These are phyloP conservation scores for Sialis lutaria DNA, from an alignment of 2,888 invertebrate genomes.

Conservation along the genomic window DNA sequence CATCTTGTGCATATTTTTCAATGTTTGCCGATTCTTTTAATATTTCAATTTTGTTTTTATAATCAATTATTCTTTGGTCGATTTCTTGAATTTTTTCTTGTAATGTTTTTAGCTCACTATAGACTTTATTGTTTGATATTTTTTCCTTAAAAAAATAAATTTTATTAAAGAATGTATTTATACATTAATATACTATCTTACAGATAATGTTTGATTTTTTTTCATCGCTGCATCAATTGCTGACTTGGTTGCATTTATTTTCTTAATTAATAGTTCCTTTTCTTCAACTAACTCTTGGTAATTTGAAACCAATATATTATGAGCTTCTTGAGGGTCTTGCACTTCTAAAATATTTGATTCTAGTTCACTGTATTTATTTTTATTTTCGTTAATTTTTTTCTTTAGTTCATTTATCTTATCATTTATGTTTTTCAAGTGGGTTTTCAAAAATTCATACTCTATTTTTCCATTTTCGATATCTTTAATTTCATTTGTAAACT, in stretches of 20 bases:
- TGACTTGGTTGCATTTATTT: neutral
- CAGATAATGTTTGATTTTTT: conserved; percentile 1
- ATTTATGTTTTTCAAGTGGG: neutral
- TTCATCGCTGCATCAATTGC: conserved; percentile 2
- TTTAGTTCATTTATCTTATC: neutral
- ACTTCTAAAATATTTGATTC: neutral
- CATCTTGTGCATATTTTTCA: neutral
- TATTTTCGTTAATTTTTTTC: neutral
- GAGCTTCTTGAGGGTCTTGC: neutral
- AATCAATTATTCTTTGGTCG: neutral
- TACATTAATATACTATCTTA: neutral
- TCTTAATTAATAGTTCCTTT: neutral
- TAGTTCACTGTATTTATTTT: neutral
- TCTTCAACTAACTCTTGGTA: neutral
- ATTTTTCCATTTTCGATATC: neutral
- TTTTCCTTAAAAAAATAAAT: conserved; percentile 2
- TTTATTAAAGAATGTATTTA: neutral
- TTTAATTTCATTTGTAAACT: neutral
- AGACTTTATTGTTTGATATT: neutral
- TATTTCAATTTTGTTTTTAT: neutral
- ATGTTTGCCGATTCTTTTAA: conserved; percentile 1
- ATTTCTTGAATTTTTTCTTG: conserved; percentile 1
- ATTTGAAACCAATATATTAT: neutral
- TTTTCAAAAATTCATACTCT: neutral
- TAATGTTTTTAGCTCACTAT: neutral